Percentiles rank a stretch among this genome's conserved stretches.
Evolutionary conservation across 2,888 invertebrate species (phyloP).

Genomic region (Zaprionus obscuricornis): DNA sequence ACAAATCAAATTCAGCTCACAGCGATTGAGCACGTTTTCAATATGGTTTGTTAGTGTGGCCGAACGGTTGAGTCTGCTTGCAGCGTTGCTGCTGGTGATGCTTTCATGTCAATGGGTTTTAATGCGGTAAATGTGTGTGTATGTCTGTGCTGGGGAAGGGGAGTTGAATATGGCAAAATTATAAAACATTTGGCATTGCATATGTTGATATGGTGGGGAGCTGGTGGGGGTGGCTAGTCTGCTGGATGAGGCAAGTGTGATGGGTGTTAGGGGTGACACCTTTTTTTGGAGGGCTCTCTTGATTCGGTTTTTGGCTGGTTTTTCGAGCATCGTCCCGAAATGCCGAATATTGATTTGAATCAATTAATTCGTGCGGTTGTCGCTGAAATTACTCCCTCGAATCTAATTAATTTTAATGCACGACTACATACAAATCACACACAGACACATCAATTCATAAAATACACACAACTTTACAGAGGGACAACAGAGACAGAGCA

Average conservation of each 20-base stretch:
- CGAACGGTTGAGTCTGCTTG: too few relatives aligned
- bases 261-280: slow-evolving; percentile 29
- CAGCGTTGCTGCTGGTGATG: slow-evolving; percentile 31
- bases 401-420: slow-evolving; percentile 84
- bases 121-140: slow-evolving; percentile 2
- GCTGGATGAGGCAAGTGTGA: too few relatives aligned
- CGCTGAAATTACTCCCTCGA: slow-evolving; percentile 83
- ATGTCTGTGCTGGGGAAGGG: background rate
- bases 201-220: too few relatives aligned
- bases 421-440: slow-evolving; percentile 71
- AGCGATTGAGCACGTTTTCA: slow-evolving; percentile 73
- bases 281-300: slow-evolving; percentile 47
- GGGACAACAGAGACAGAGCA: slow-evolving; percentile 37
- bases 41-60: slow-evolving; percentile 73
- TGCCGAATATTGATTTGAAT: slow-evolving; percentile 84
- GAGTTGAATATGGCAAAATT: too few relatives aligned
- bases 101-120: slow-evolving; percentile 8
- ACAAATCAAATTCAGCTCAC: slow-evolving; percentile 69
- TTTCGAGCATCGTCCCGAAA: slow-evolving; percentile 61
- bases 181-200: too few relatives aligned
- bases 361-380: slow-evolving; percentile 83
- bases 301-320: slow-evolving; percentile 50
- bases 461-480: slow-evolving; percentile 18
- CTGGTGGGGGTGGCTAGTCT: background rate
- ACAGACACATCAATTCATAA: slow-evolving; percentile 45